Evolutionary conservation across 2,113 vertebrate species (phyloP).

Genomic region (Corythornis vintsioides): DNA sequence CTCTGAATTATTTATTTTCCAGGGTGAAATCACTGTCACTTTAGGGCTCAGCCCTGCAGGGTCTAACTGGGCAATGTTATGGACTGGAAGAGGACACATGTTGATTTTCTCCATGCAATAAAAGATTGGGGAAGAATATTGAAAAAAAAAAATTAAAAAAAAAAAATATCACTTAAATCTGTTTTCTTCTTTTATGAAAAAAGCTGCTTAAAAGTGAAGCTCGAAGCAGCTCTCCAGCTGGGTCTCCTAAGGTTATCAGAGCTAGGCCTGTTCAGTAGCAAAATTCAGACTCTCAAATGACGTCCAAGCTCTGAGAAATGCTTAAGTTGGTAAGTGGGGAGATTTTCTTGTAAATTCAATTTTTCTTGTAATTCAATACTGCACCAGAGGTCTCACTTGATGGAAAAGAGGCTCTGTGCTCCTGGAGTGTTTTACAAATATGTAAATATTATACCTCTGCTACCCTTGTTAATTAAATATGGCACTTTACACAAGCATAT

Average conservation of each 20-base stretch:
- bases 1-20: neutral
- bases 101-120: neutral
- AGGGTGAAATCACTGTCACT: neutral
- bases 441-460: conserved; percentile 62
- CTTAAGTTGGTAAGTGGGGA: conserved; percentile 36
- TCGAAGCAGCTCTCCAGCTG: neutral
- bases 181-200: neutral
- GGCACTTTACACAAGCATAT: conserved; percentile 53
- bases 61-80: neutral
- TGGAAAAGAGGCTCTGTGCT: conserved; percentile 48
- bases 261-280: neutral
- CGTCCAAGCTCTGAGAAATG: neutral
- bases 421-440: conserved; percentile 62
- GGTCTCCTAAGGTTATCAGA: neutral
- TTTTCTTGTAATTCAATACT: conserved; percentile 42
- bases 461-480: conserved; percentile 60
- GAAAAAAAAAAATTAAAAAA: no score
- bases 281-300: neutral
- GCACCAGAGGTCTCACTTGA: conserved; percentile 35
- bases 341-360: conserved; percentile 51
- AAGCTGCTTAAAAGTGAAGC: neutral
- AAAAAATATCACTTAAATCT: neutral
- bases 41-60: neutral
- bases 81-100: neutral
- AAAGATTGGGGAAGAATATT: neutral